A percentile compares a stretch with the other conserved stretches of the same genome.
Conservation (phyloP, 2,888 invertebrate species). For the Rotaria socialis region DNA sequence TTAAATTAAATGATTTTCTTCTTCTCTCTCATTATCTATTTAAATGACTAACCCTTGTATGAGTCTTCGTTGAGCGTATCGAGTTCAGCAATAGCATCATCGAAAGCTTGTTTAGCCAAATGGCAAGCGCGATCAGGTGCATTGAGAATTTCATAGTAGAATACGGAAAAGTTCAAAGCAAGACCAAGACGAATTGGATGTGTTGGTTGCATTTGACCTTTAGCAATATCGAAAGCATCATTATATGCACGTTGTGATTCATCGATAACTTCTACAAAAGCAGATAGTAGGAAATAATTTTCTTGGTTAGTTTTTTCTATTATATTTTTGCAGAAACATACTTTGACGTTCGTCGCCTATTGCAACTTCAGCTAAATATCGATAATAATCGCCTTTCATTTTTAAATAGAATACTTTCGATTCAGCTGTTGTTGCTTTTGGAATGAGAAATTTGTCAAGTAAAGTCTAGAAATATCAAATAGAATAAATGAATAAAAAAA, state of each 20-base stretch:
- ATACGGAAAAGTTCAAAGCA: conserved; percentile 99
- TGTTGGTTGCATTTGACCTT: conserved; percentile 96
- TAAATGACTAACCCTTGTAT: conserved; percentile 74
- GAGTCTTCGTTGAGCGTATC: conserved; percentile 95
- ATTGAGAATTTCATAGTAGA: conserved; percentile 99
- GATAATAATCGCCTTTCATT: conserved; percentile 99
- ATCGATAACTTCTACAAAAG: conserved; percentile 74
- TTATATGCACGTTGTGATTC: conserved; percentile 97
- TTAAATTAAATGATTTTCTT: background rate
- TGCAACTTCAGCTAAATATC: conserved; percentile 99
- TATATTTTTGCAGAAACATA: background rate
- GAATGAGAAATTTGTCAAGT: conserved; percentile 95
- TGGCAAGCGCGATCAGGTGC: conserved; percentile 97
- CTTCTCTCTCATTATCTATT: background rate
- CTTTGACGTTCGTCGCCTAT: conserved; percentile 90
- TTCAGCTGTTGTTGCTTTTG: conserved; percentile 96
- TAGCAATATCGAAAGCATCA: conserved; percentile 95
- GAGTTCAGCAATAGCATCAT: conserved; percentile 95
- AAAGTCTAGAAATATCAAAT: conserved; percentile 71
- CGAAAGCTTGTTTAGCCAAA: conserved; percentile 98
- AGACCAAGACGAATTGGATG: conserved; percentile 97
- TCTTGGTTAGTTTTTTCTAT: background rate
- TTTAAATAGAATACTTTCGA: conserved; percentile 99
- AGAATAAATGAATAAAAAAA: too few relatives aligned
- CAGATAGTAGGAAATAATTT: background rate